These are phyloP conservation scores for Megaceryle torquata DNA, from an alignment of 2,113 vertebrate species.

Conservation along the genomic window DNA sequence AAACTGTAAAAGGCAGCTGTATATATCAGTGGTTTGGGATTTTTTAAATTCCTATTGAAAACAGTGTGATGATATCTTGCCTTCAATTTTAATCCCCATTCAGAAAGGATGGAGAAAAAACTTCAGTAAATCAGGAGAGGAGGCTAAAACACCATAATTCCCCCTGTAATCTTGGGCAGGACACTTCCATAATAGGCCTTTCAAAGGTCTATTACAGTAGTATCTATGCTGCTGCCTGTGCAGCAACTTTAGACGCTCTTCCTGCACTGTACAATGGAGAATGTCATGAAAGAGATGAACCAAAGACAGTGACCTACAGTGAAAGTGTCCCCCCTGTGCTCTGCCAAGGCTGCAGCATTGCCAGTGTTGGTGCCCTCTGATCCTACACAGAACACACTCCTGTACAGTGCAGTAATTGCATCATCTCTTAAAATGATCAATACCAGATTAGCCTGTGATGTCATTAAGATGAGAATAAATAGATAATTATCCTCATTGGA, in stretches of 20 bases:
- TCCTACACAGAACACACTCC: neutral
- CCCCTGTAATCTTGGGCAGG: neutral
- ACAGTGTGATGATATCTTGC: neutral
- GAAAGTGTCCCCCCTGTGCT: fast-evolving
- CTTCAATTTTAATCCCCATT: neutral
- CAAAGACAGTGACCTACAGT: neutral
- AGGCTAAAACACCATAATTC: neutral
- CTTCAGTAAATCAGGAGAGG: neutral
- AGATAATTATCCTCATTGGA: neutral
- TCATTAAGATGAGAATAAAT: neutral
- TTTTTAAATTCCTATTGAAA: neutral
- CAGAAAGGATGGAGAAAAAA: neutral
- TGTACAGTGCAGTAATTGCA: neutral
- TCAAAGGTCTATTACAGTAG: neutral
- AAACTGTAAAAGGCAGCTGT: neutral
- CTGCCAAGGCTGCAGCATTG: neutral
- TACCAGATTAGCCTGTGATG: neutral
- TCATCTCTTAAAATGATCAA: neutral
- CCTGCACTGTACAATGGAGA: neutral
- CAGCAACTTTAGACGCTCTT: neutral
- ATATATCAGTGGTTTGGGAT: neutral
- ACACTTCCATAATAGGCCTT: neutral
- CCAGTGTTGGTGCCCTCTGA: neutral
- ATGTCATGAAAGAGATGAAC: neutral
- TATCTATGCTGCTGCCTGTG: neutral